Evolutionary conservation across 2,888 invertebrate genomes (phyloP).

Genomic region (Aelia acuminata): DNA sequence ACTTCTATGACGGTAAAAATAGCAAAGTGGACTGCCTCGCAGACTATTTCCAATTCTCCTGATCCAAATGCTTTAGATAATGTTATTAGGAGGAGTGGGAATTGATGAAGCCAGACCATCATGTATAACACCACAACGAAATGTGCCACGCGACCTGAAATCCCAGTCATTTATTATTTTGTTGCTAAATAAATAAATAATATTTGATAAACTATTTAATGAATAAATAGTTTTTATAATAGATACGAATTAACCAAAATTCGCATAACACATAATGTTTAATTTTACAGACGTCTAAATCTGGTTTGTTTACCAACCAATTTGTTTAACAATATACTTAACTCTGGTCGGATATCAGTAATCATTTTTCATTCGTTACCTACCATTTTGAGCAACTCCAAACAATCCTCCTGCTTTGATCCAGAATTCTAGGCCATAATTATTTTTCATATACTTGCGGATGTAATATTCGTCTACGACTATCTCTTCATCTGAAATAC

Average conservation of each 20-base stretch:
- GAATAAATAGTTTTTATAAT: too few species aligned
- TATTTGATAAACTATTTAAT: too few species aligned
- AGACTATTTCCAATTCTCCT: not conserved
- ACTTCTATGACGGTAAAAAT: not conserved
- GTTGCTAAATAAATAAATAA: too few species aligned
- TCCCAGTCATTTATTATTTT: too few species aligned
- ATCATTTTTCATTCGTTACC: too few species aligned
- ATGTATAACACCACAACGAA: not conserved
- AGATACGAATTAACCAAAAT: too few species aligned
- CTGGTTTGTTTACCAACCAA: too few species aligned
- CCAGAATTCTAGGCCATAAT: slow-evolving; percentile 18
- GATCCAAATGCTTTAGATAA: not conserved
- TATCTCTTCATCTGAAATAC: not conserved
- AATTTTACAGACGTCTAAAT: too few species aligned
- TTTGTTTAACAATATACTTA: too few species aligned
- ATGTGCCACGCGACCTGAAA: not conserved
- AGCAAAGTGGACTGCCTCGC: not conserved
- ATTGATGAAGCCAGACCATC: too few species aligned
- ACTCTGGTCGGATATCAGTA: too few species aligned
- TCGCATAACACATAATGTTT: too few species aligned
- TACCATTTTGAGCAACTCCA: not conserved
- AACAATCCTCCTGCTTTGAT: not conserved
- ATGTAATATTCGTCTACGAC: not conserved
- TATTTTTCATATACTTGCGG: not conserved
- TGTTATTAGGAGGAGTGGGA: not conserved